These are phyloP conservation scores for Drusus annulatus DNA, from an alignment of 1,140 invertebrate species.

Conservation along the genomic window DNA sequence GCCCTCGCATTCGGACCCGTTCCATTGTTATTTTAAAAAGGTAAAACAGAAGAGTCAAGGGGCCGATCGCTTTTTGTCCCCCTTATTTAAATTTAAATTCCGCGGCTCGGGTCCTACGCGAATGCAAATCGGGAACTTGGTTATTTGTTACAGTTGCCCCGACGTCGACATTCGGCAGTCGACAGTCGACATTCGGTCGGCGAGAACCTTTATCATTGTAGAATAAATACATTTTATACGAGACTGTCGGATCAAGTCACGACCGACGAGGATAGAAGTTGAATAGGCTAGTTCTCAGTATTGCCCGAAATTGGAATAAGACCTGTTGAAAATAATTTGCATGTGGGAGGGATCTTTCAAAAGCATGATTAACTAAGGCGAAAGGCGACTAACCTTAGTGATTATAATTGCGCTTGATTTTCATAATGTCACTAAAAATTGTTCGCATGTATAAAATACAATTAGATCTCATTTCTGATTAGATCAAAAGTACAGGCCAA, in stretches of 20 bases:
- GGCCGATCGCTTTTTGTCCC: conserved; percentile 27
- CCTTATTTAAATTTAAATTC: conserved; percentile 47
- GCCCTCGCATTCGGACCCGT: background rate
- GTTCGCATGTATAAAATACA: no score
- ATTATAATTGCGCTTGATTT: no score
- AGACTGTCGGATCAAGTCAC: background rate
- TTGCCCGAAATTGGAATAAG: no score
- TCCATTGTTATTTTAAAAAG: conserved; percentile 22
- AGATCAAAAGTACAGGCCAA: no score
- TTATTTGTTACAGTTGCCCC: background rate
- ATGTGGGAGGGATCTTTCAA: no score
- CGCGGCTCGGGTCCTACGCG: conserved; percentile 9
- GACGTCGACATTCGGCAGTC: background rate
- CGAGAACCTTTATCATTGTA: conserved; percentile 23
- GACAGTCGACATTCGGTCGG: background rate
- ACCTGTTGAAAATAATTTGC: no score
- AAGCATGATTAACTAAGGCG: no score
- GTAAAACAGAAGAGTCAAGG: conserved; percentile 28
- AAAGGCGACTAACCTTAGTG: no score
- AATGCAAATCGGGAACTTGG: conserved; percentile 46
- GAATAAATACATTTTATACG: conserved; percentile 13
- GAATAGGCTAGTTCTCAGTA: no score
- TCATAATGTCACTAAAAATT: no score
- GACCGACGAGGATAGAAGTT: no score
- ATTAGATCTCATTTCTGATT: no score